Base-by-base conservation (phyloP, 2,888 invertebrate species). In the Arrhopalites spinosus region DNA sequence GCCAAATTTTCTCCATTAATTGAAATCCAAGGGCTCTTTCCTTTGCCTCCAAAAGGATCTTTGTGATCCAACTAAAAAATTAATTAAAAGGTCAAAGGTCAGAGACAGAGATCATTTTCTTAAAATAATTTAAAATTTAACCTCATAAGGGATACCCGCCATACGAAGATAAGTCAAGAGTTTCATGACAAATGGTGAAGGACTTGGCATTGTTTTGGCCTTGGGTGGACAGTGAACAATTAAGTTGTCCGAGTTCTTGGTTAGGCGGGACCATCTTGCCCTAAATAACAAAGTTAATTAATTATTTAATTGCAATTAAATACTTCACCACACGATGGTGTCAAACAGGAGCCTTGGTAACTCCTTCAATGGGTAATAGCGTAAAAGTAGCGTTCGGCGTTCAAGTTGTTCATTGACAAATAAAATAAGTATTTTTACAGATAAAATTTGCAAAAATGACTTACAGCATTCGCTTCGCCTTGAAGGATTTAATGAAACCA, bases 1-100 rank as follows among this genome's bases (percentile, higher is more conserved):
- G 75, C 75, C 5, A 81, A 56, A 47, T 79, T 75, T 27, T 68
- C 45, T 29, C 81, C 81, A 47, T 79, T 77, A 15, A 75, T 47
- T 17, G 77, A 74, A 25, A 81, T 77, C 81, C 81, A 81, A 13
- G 81, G 81, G 5, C 77, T 63, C 61, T 80, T 79, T 17, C 80
- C 81, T 25, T 80, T 79, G n/a, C 78, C 80, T 8, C 80, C 80
- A 29, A 69, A 71, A 2, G 72, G 59, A 36, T 81, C 76, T 15
- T 17, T 30, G 25, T 20, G 59, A 43, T 78, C 78, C 0, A 75
- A 27, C 77, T 77, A 1, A 11, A 29, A 30, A 64, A 64, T n/a
- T 7, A 7, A 25, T 30, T 29, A 64, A 64, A 64, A 13, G n/a
- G 15, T 30, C n/a, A 30, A 30, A 29, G n/a, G 13, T 30, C 13